Conservation (phyloP, 2,797 vertebrate genomes). For the Hybognathus amarus region DNA sequence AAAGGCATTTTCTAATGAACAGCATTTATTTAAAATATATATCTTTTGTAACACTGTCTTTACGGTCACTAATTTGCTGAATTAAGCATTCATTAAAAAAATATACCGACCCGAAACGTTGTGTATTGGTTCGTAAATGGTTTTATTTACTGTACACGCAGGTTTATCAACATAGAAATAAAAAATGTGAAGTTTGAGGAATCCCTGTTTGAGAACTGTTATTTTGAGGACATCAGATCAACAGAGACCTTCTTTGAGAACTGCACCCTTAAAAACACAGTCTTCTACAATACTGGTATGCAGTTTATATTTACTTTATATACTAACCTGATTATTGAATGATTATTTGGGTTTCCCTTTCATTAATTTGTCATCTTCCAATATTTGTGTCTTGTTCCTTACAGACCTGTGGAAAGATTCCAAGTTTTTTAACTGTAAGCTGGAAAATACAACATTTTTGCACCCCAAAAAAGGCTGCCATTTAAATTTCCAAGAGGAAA, state of each 20-base stretch:
- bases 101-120: neutral
- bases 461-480: constrained; percentile 92
- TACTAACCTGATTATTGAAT: neutral
- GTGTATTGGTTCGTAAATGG: neutral
- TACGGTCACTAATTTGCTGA: neutral
- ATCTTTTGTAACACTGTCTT: neutral
- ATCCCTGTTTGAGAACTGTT: constrained; percentile 91
- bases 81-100: neutral
- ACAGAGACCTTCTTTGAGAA: constrained; percentile 95
- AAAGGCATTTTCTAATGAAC: neutral
- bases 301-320: too few species aligned
- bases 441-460: constrained; percentile 88
- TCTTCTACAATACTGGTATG: constrained; percentile 93
- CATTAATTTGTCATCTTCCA: neutral
- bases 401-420: constrained; percentile 88
- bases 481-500: constrained; percentile 92
- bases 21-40: neutral
- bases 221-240: constrained; percentile 92
- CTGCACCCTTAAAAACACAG: constrained; percentile 89
- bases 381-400: constrained; percentile 13
- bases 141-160: constrained; percentile 60
- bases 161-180: constrained; percentile 92
- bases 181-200: constrained; percentile 93
- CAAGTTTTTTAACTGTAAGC: constrained; percentile 88
- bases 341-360: neutral